Evolutionary conservation across 2,888 invertebrate species (phyloP), one percentile per base, ranked within the genome.

Genomic region (Tineola bisselliella): DNA sequence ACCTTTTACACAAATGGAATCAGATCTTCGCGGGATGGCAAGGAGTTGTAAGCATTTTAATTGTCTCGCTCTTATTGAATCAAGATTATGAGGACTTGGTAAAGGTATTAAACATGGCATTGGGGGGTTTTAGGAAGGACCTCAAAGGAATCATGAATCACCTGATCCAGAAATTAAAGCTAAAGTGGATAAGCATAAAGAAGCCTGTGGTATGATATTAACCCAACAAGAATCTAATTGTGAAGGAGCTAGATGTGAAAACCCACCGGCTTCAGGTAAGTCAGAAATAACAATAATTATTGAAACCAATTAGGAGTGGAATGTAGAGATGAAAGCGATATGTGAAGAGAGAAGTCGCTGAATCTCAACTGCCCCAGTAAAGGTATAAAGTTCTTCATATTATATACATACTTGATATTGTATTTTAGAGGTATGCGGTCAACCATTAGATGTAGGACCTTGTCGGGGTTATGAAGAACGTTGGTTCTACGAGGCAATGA

Each of bases 401-500:
- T 44, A 44, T 44, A n/a, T n/a, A n/a, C n/a, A 13, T 8, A 13
- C 15, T 44, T 5, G n/a, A 44, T 5, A 44, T 44, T 5, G 5
- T 44, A 61, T 62, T 69, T 65, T 73, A 89, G 91, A 88, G 62
- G 87, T 89, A 8, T 94, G 93, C 74, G 84, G 86, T 65, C 79
- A 90, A 66, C 90, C 91, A 1, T 87, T 90, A 67, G 90, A 90
- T 57, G 89, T 89, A 38, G 96, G 96, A 0, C 91, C 91, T 2
- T 97, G 97, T 71, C 90, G 93, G 18, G 92, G 91, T 17, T 91
- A 92, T 70, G 90, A 91, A 64, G 91, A 91, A 69, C 89, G 93
- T n/a, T 97, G 95, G 93, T 95, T 93, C 81, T 98, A 91, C 76
- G 94, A 98, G 76, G 84, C 88, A 25, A 75, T 88, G 19, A 88